A percentile compares a stretch with the other conserved stretches of the same genome.
These are phyloP conservation scores for Drosophila vallismaia DNA, from an alignment of 2,888 invertebrate species.

Conservation along the genomic window DNA sequence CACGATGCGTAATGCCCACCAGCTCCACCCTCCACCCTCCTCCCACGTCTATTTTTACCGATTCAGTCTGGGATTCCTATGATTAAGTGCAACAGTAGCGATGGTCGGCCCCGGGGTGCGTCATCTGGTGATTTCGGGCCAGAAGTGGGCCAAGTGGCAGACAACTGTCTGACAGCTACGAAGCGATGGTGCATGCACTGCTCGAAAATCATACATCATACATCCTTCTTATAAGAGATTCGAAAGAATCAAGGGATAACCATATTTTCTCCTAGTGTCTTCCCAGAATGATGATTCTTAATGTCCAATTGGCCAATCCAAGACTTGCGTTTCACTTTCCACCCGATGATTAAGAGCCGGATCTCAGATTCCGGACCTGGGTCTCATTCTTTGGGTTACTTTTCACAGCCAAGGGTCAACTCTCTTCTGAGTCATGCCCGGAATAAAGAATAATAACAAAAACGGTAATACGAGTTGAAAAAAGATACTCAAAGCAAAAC, in stretches of 20 bases:
- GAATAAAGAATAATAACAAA: slow-evolving; percentile 22
- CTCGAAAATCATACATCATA: not conserved
- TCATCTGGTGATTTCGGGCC: slow-evolving; percentile 53
- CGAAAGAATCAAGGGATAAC: too few species aligned
- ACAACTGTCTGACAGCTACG: slow-evolving; percentile 53
- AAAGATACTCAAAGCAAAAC: slow-evolving; percentile 33
- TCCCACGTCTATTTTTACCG: slow-evolving; percentile 2
- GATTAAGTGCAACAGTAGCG: slow-evolving; percentile 73
- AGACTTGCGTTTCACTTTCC: slow-evolving; percentile 69
- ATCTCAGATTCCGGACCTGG: slow-evolving; percentile 46
- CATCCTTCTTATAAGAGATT: not conserved
- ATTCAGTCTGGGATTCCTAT: slow-evolving; percentile 28
- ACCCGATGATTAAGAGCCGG: slow-evolving; percentile 63
- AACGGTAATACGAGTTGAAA: not conserved
- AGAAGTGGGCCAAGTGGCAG: slow-evolving; percentile 71
- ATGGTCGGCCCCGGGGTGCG: slow-evolving; percentile 51
- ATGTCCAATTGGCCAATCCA: slow-evolving; percentile 41
- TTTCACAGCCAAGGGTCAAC: slow-evolving; percentile 30
- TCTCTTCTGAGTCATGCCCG: slow-evolving; percentile 62
- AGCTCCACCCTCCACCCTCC: slow-evolving; percentile 15
- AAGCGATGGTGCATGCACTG: slow-evolving; percentile 11
- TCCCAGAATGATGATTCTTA: slow-evolving; percentile 33
- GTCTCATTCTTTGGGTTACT: slow-evolving; percentile 5
- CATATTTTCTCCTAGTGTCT: too few species aligned
- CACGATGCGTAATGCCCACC: slow-evolving; percentile 70